Evolutionary conservation across 2,113 vertebrate species (phyloP).

Genomic region (Callospermophilus lateralis): DNA sequence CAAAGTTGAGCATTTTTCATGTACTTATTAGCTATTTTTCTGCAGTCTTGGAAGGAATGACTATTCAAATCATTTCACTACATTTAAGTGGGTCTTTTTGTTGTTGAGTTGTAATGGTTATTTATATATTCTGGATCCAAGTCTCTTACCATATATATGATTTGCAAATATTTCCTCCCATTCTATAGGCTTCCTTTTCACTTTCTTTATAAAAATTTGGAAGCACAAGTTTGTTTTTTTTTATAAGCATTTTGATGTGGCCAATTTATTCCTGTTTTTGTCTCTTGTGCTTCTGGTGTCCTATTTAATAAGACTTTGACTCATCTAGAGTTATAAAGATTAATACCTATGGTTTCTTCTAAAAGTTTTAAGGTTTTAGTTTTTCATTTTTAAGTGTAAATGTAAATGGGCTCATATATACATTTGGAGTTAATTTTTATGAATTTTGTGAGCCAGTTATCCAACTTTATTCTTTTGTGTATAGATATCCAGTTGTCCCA

Average conservation of each 20-base stretch:
- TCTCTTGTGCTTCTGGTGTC: neutral
- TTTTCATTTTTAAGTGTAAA: neutral
- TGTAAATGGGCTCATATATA: neutral
- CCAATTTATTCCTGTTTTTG: neutral
- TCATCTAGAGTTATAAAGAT: neutral
- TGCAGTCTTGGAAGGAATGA: neutral
- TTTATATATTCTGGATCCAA: neutral
- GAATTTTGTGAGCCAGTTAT: neutral
- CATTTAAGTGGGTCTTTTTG: conserved; percentile 18
- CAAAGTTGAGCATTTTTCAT: neutral
- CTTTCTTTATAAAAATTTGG: neutral
- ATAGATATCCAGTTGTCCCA: neutral
- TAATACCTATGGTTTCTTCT: neutral
- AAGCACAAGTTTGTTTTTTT: neutral
- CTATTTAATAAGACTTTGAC: neutral
- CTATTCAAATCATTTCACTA: neutral
- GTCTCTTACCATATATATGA: neutral
- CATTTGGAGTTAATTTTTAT: neutral
- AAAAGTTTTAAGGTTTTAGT: neutral
- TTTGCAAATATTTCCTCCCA: neutral
- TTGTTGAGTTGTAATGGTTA: neutral
- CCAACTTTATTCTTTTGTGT: neutral
- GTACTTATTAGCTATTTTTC: neutral
- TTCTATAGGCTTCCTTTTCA: neutral
- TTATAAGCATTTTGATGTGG: neutral